Evolutionary conservation across 2,888 invertebrate genomes (phyloP).

Genomic region (Neoitamus cyanurus): DNA sequence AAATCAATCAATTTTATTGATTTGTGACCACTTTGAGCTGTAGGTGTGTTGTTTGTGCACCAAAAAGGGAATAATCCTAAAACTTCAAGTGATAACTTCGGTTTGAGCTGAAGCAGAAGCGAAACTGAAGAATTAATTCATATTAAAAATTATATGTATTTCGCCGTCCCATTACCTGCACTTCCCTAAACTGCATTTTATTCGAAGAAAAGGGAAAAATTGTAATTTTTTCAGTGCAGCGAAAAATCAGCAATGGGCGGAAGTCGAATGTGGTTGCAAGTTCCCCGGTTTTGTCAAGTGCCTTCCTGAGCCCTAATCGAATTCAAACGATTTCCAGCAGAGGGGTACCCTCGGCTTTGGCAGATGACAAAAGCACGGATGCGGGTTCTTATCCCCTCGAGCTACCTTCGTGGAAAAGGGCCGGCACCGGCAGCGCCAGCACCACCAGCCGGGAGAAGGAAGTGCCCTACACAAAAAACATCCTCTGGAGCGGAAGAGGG

Average conservation of each 20-base stretch:
- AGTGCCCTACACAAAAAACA: slow-evolving; percentile 16
- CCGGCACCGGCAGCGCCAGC: not conserved
- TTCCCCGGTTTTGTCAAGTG: slow-evolving; percentile 21
- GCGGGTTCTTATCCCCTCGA: slow-evolving; percentile 38
- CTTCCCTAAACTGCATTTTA: not conserved
- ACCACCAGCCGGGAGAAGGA: slow-evolving; percentile 8
- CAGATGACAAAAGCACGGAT: slow-evolving; percentile 42
- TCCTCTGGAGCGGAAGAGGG: slow-evolving; percentile 25
- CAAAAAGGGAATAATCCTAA: too few relatives aligned
- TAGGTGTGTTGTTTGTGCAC: too few relatives aligned
- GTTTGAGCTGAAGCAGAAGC: too few relatives aligned
- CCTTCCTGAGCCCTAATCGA: slow-evolving; percentile 18
- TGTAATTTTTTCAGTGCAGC: not conserved
- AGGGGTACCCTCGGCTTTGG: not conserved
- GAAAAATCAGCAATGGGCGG: not conserved
- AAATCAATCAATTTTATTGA: too few relatives aligned
- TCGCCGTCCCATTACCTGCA: too few relatives aligned
- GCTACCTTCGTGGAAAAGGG: not conserved
- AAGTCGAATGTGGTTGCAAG: slow-evolving; percentile 9
- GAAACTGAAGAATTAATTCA: too few relatives aligned
- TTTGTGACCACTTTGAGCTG: too few relatives aligned
- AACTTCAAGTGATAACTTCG: too few relatives aligned
- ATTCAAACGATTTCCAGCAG: not conserved
- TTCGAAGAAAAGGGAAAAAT: not conserved
- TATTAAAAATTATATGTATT: too few relatives aligned